Percentiles rank a stretch among this genome's conserved stretches.
Evolutionary conservation across 2,113 vertebrate species (phyloP).

Genomic region (Cottus gobio): DNA sequence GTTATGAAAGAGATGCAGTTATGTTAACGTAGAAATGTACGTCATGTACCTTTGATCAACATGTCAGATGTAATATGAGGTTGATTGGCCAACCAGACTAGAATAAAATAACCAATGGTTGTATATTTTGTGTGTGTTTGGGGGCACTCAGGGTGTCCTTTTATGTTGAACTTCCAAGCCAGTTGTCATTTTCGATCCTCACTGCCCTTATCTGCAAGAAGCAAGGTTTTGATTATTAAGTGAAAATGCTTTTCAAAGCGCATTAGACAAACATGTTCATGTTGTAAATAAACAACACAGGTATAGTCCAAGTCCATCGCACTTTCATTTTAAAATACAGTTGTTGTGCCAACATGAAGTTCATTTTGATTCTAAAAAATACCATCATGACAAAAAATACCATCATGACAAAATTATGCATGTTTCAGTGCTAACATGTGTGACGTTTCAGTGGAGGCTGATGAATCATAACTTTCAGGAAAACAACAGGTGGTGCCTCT

Average conservation of each 20-base stretch:
- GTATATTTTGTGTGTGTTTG: neutral
- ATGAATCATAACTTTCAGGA: neutral
- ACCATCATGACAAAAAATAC: too few species aligned
- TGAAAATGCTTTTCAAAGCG: neutral
- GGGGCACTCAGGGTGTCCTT: neutral
- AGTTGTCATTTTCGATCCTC: neutral
- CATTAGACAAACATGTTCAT: neutral
- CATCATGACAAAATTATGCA: neutral
- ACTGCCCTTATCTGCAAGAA: neutral
- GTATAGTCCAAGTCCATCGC: neutral
- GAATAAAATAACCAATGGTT: neutral
- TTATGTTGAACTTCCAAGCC: neutral
- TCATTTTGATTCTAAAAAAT: neutral
- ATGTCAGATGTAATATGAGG: neutral
- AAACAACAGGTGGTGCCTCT: neutral
- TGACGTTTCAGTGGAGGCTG: neutral
- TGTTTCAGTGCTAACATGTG: neutral
- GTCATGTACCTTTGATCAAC: neutral
- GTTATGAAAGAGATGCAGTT: conserved; percentile 10
- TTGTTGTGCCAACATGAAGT: neutral
- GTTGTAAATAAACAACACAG: neutral
- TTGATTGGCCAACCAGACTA: neutral
- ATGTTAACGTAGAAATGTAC: neutral
- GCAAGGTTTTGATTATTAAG: neutral
- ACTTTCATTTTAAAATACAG: neutral